Base-by-base conservation (phyloP, 2,797 vertebrate genomes). In the Notolepis coatsorum region DNA sequence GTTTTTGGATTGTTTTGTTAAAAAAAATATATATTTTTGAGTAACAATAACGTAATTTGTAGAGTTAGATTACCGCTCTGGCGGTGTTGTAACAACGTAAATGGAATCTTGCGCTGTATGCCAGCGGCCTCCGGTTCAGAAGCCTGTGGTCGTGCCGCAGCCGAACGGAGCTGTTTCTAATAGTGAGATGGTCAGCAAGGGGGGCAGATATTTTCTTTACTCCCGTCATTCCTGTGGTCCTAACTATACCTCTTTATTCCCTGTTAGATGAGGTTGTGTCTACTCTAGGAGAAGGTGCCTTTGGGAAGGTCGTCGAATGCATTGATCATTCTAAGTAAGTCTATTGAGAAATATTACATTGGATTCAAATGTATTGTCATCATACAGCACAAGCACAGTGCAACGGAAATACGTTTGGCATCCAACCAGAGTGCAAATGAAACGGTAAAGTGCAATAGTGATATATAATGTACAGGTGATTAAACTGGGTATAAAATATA, bases 281-380 rank as follows among this genome's bases (percentile, higher is more conserved):
- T 61, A 96, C 94, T 89, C 91, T 99, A 85, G 97, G 97, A 87
- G 97, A 99, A 94, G 97, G 97, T 85, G 97, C 97, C 85, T 99
- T 99, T 95, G 97, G 97, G 67, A 99, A 98, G 91, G 97, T 99
- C 3, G 96, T 96, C 24, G 96, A 98, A 79, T 99, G 97, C 82
- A 92, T 97, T 75, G 97, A 99, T 94, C 95, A 93, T 76, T 84
- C 92, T 84, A 93, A 91, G 97, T 98, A 95, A 96, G 97, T 91
- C 20, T 7, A 13, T 2, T 47, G 28, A 21, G 27, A 5, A n/a
- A 3, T 20, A n/a, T 38, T 18, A 3, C 24, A 2, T 1, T 21
- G 0, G 6, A 2, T 13, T 0, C 1, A 1, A 17, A 4, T 23
- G 1, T n/a, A 8, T n/a, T 3, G n/a, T n/a, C n/a, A n/a, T n/a